Percentiles rank a stretch among this genome's conserved stretches.
Evolutionary conservation across 2,113 vertebrate genomes (phyloP).

Genomic region (Lontra canadensis): DNA sequence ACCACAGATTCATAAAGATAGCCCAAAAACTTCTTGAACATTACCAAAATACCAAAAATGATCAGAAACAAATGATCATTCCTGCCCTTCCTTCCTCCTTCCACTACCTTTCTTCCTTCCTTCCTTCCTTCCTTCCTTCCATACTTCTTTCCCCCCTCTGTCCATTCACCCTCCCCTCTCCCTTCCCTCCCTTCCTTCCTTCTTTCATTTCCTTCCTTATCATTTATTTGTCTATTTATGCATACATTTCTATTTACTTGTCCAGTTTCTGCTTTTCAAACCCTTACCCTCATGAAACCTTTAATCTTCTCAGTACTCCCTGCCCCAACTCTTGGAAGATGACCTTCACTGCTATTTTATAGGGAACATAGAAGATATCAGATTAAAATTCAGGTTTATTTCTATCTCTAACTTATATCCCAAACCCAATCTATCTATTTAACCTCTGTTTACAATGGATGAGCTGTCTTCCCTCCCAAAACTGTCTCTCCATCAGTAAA

Average conservation of each 20-base stretch:
- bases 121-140: no score
- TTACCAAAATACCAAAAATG: neutral
- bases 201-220: no score
- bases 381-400: constrained; percentile 10
- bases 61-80: neutral
- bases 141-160: neutral
- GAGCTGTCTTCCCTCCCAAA: neutral
- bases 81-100: neutral
- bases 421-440: neutral
- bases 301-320: neutral
- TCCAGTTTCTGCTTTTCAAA: neutral
- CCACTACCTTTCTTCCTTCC: neutral
- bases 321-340: neutral
- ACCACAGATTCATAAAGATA: neutral
- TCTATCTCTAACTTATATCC: neutral
- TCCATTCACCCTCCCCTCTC: neutral
- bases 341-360: neutral
- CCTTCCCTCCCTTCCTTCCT: no score
- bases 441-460: neutral
- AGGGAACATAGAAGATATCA: neutral
- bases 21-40: neutral
- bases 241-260: neutral
- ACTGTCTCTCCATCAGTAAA: neutral
- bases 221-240: neutral
- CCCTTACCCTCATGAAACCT: neutral